Evolutionary conservation across 35 echinoderm and acorn worm genomes (phyloP).

Genomic region (Chiridota heheva): DNA sequence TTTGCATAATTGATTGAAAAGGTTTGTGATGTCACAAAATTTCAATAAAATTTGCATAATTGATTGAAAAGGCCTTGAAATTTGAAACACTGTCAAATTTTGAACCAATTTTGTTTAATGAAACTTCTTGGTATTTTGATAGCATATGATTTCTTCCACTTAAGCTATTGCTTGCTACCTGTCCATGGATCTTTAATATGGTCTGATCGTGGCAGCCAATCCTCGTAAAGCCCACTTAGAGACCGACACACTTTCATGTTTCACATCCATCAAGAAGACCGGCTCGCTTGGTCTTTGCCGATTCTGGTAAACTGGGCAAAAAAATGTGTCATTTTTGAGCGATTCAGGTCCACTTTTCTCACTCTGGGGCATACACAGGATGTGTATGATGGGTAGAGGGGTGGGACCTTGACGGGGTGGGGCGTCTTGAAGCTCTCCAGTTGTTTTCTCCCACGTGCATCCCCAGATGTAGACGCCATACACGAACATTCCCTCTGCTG

Average conservation of each 20-base stretch:
- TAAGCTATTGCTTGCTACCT: too few species aligned
- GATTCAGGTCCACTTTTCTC: conserved; percentile 52
- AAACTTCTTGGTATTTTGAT: too few species aligned
- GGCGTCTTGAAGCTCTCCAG: conserved; percentile 91
- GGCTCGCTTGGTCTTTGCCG: conserved; percentile 76
- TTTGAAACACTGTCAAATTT: too few species aligned
- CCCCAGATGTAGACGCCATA: conserved; percentile 99
- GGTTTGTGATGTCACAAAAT: too few species aligned
- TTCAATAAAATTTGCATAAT: too few species aligned
- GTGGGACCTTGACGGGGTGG: conserved; percentile 86
- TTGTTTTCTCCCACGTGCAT: conserved; percentile 98
- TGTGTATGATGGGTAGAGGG: conserved; percentile 91
- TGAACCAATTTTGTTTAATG: too few species aligned
- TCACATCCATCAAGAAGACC: conserved; percentile 83
- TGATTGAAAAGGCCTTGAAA: too few species aligned
- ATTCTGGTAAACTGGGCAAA: conserved; percentile 88
- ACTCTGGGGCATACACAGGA: conserved; percentile 69
- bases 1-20: too few species aligned
- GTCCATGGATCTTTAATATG: conserved; percentile 73
- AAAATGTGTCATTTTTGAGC: conserved; percentile 56
- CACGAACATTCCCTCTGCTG: conserved; percentile 97
- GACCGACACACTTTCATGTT: conserved; percentile 78
- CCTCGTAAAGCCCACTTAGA: conserved; percentile 81
- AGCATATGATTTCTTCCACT: too few species aligned
- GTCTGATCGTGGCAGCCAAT: conserved; percentile 90